These are phyloP conservation scores for Opisthograptis luteolata DNA, from an alignment of 2,888 invertebrate species.

Conservation along the genomic window DNA sequence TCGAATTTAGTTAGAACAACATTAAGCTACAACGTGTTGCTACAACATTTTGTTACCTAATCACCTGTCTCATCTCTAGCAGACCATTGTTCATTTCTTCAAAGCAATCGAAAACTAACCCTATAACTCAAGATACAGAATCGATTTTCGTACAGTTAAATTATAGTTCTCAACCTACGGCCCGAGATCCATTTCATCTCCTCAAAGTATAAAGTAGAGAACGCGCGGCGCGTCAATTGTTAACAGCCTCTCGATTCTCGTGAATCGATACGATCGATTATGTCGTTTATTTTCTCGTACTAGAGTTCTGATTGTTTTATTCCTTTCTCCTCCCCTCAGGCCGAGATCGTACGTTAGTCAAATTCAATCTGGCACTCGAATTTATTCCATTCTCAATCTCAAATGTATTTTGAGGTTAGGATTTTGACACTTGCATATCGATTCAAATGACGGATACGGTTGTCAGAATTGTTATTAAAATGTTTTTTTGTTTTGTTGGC, in stretches of 20 bases:
- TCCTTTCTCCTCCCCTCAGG: slow-evolving; percentile 57
- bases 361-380: slow-evolving; percentile 52
- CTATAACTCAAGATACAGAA: slow-evolving; percentile 36
- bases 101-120: slow-evolving; percentile 46
- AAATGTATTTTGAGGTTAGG: slow-evolving; percentile 59
- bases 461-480: slow-evolving; percentile 32
- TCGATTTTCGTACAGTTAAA: slow-evolving; percentile 35
- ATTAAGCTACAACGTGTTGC: slow-evolving; percentile 41
- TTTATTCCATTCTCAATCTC: slow-evolving; percentile 51
- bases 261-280: slow-evolving; percentile 77
- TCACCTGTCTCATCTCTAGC: slow-evolving; percentile 71
- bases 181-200: slow-evolving; percentile 80
- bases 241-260: slow-evolving; percentile 81
- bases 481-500: slow-evolving; percentile 34
- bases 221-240: slow-evolving; percentile 82
- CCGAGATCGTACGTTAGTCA: slow-evolving; percentile 57
- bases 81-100: slow-evolving; percentile 60
- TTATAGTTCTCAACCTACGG: slow-evolving; percentile 67
- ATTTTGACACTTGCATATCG: slow-evolving; percentile 69
- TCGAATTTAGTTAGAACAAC: slow-evolving; percentile 39
- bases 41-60: slow-evolving; percentile 61
- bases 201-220: slow-evolving; percentile 74
- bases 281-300: slow-evolving; percentile 75
- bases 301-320: slow-evolving; percentile 74
- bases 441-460: slow-evolving; percentile 57